phyloP scores from a whole-genome alignment of 2,888 invertebrate genomes.

The Apantesis nais region DNA sequence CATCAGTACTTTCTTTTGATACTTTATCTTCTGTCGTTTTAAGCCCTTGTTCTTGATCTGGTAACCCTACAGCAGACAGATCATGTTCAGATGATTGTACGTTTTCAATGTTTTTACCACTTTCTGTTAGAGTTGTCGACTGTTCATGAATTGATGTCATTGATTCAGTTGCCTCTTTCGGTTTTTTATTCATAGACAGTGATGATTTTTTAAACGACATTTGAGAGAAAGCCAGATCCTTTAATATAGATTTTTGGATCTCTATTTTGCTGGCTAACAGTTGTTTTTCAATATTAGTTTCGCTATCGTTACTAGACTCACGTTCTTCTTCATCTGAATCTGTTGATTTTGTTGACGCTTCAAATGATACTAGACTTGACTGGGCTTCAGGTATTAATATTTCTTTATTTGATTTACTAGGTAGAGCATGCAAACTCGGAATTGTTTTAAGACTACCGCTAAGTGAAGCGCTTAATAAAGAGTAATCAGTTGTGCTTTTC shows the following conservation, averaged over 20 bases:
- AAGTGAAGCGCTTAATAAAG: conserved; percentile 54
- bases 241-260: conserved; percentile 76
- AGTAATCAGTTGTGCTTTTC: conserved; percentile 19
- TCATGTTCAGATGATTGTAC: neutral
- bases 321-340: conserved; percentile 35
- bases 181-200: neutral
- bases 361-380: conserved; percentile 70
- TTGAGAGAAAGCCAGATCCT: conserved; percentile 66
- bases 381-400: conserved; percentile 41
- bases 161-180: neutral
- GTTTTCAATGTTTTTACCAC: neutral
- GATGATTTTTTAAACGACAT: neutral
- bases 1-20: neutral
- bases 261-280: conserved; percentile 69
- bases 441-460: conserved; percentile 68
- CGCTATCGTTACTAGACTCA: conserved; percentile 45
- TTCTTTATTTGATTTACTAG: conserved; percentile 51
- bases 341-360: conserved; percentile 65
- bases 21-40: neutral
- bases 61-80: neutral
- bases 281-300: conserved; percentile 60
- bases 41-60: neutral
- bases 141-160: neutral
- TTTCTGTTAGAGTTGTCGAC: neutral
- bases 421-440: conserved; percentile 68